Evolutionary conservation across 2,113 vertebrate species (phyloP), one percentile per base, ranked within the genome.

Genomic region (Phocoena sinus): DNA sequence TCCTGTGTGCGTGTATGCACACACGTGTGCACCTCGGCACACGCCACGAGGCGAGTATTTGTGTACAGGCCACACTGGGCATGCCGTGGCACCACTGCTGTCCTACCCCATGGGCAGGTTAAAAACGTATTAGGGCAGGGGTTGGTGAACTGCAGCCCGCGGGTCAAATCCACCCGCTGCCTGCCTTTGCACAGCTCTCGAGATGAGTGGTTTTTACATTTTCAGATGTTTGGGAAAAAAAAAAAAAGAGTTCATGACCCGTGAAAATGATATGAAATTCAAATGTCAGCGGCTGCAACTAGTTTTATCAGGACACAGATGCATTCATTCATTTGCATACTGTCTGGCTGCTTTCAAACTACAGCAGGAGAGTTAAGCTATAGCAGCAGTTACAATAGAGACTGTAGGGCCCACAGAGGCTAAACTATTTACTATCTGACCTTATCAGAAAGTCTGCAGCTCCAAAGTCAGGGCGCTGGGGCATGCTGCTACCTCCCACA

Each of bases 41-140:
- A 8, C 3, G 0, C 68, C 47, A 33, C 0, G 4, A 53, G 47
- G 33, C 0, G 0, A 26, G 41, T 1, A 7, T 13, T n/a, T 38
- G 25, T 8, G 31, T 23, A 23, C 2, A 9, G 1, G 18, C 31
- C 71, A 5, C 1, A 0, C 31, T 0, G 28, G 53, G 65, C 0
- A 0, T 10, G 31, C n/a, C 0, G 0, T 18, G 76, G 36, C 5
- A 9, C 41, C 3, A 17, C 31, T 31, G 1, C 36, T 1, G 53
- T 25, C 56, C 31, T 5, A 28, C 23, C 8, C 65, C 25, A 2
- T 0, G 20, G 77, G 68, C 44, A 83, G 73, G 20, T 6, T 38
- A 38, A 85, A 47, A n/a, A 14, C 31, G 18, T 0, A 4, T 14
- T 1, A 60, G 31, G 60, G 18, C 44, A 12, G 21, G 60, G 94